phyloP scores from a whole-genome alignment of 2,797 vertebrate genomes.

The Gila robusta region DNA sequence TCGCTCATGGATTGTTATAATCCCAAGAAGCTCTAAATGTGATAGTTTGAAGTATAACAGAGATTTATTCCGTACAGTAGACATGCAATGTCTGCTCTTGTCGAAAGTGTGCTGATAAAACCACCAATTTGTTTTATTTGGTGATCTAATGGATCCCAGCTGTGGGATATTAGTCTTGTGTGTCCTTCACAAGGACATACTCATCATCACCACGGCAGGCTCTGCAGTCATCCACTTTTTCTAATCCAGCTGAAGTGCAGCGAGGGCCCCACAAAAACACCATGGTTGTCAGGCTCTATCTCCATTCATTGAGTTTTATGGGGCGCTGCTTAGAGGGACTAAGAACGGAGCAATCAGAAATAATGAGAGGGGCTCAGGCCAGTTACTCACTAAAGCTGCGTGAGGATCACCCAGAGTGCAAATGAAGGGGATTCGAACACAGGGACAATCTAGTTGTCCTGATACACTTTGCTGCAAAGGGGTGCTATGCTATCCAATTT shows the following conservation, averaged over 20 bases:
- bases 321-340: conserved; percentile 5
- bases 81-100: neutral
- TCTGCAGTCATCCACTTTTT: conserved; percentile 30
- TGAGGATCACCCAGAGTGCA: conserved; percentile 26
- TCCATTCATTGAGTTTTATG: conserved; percentile 27
- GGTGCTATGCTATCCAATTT: neutral
- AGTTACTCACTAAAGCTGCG: conserved; percentile 27
- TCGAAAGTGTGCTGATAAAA: neutral
- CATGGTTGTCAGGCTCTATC: conserved; percentile 24
- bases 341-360: conserved; percentile 44
- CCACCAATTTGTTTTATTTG: conserved; percentile 9
- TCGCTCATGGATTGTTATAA: neutral
- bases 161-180: conserved; percentile 18
- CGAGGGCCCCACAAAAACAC: conserved; percentile 38
- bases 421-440: neutral
- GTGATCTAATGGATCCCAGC: conserved; percentile 34
- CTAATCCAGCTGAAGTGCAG: conserved; percentile 35
- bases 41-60: neutral
- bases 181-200: conserved; percentile 20
- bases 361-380: conserved; percentile 39
- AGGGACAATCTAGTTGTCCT: neutral
- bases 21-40: neutral
- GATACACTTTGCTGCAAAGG: neutral
- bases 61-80: neutral
- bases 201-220: conserved; percentile 32